Evolutionary conservation across 1,140 invertebrate genomes (phyloP).

Genomic region (Meteorus sp.): DNA sequence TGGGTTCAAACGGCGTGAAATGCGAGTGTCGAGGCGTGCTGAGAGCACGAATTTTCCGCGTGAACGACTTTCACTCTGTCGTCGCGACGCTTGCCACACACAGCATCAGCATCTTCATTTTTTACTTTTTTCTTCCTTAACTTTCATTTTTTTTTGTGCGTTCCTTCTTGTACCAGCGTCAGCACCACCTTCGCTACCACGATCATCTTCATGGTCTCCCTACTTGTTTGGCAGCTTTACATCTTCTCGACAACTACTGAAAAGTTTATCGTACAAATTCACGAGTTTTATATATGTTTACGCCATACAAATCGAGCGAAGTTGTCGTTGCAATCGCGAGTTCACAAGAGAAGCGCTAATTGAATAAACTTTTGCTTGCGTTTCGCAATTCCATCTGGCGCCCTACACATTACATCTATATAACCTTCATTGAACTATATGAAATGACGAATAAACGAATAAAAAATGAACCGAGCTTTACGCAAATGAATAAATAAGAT

Average conservation of each 20-base stretch:
- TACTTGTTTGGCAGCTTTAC: no score
- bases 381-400: background rate
- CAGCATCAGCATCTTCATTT: constrained; percentile 4
- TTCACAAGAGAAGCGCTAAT: no score
- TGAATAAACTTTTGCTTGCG: constrained; percentile 21
- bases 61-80: constrained; percentile 15
- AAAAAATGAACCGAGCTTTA: background rate
- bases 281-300: no score
- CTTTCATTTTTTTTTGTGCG: background rate
- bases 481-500: no score
- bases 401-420: background rate
- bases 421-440: background rate
- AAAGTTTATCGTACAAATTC: no score
- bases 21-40: constrained; percentile 20
- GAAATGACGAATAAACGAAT: constrained; percentile 1
- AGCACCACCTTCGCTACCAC: background rate
- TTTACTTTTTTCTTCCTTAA: background rate
- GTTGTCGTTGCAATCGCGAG: no score
- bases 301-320: no score
- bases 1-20: constrained; percentile 27
- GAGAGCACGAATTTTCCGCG: constrained; percentile 19
- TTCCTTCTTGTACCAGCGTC: background rate
- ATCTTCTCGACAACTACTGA: no score
- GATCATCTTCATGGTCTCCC: background rate
- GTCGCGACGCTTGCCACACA: background rate